These are phyloP conservation scores for Bombus superbus DNA, from an alignment of 1,140 invertebrate genomes.

Conservation along the genomic window DNA sequence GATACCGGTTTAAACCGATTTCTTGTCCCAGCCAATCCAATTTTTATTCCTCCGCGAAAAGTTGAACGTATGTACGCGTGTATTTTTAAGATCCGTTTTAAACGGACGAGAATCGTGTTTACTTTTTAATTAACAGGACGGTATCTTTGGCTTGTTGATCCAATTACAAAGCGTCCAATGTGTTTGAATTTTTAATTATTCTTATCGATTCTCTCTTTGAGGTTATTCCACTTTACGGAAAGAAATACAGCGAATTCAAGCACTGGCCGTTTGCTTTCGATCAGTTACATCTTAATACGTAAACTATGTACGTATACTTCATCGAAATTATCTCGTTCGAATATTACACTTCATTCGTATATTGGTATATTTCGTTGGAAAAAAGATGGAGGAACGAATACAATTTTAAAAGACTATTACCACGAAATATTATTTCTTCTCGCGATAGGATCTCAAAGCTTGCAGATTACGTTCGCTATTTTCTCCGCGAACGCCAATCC, in stretches of 20 bases:
- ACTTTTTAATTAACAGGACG: no score
- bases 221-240: no score
- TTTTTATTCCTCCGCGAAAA: background rate
- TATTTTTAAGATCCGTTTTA: background rate
- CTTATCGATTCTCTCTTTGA: background rate
- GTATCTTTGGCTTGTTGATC: background rate
- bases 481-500: background rate
- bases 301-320: no score
- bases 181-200: background rate
- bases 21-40: background rate
- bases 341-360: no score
- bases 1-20: background rate
- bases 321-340: no score
- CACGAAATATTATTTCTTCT: no score
- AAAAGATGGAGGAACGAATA: no score
- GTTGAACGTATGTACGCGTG: background rate
- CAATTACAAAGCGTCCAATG: background rate
- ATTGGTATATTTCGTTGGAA: no score
- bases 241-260: no score
- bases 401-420: no score
- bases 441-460: background rate
- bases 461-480: background rate
- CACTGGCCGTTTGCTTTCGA: no score
- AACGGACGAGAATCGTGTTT: background rate
- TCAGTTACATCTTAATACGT: no score